These are phyloP conservation scores for Atlantisia rogersi DNA, from an alignment of 2,113 vertebrate species.

Conservation along the genomic window DNA sequence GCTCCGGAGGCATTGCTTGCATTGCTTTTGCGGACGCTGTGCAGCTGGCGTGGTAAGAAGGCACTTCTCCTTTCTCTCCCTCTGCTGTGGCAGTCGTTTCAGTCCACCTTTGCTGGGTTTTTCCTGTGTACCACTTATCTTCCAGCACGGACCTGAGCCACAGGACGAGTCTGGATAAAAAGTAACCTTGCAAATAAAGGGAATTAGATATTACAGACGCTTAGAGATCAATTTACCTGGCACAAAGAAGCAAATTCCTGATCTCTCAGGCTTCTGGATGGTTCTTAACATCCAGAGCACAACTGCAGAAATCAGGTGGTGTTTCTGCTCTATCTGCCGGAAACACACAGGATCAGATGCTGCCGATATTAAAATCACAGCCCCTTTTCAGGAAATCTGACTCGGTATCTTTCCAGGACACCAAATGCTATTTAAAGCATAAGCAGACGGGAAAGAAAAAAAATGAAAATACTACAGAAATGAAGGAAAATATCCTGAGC, in stretches of 20 bases:
- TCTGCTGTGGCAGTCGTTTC: neutral
- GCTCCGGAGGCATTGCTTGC: neutral
- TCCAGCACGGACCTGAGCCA: neutral
- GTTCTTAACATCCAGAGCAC: neutral
- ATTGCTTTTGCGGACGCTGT: neutral
- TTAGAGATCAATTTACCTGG: neutral
- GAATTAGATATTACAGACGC: neutral
- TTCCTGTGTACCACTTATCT: neutral
- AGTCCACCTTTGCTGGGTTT: neutral
- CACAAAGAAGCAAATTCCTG: neutral
- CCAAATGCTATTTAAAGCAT: slow-evolving; percentile 48
- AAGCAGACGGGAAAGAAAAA: slow-evolving; percentile 1
- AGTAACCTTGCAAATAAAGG: neutral
- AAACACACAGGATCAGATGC: slow-evolving; percentile 51
- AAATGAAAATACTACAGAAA: slow-evolving; percentile 1
- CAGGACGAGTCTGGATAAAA: neutral
- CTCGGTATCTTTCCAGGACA: neutral
- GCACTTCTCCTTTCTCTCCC: neutral
- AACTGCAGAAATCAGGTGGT: slow-evolving; percentile 21
- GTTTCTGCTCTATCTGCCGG: slow-evolving; percentile 52
- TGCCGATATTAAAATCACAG: slow-evolving; percentile 4
- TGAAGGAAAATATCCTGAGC: neutral
- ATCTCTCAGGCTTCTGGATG: neutral
- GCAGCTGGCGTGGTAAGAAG: neutral
- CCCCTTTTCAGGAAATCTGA: slow-evolving; percentile 56